Conservation (phyloP, 1,140 invertebrate genomes). For the Drosophila chauvacae region DNA sequence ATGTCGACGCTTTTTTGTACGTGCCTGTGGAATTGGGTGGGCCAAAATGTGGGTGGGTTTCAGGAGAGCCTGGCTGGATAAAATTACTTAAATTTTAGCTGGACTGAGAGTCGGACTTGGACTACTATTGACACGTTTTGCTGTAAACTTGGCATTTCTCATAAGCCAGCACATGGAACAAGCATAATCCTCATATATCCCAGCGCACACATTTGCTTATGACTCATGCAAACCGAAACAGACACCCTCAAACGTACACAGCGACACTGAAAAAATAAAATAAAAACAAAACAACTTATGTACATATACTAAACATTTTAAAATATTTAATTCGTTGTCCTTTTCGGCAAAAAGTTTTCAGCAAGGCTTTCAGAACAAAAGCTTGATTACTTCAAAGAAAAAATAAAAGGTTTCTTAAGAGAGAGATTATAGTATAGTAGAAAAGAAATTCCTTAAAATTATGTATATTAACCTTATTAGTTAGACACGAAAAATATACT, state of each 20-base stretch:
- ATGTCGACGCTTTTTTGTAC: constrained; percentile 68
- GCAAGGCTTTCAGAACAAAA: no score
- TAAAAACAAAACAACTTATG: neutral
- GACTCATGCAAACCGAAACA: constrained; percentile 47
- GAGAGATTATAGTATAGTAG: neutral
- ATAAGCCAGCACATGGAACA: constrained; percentile 74
- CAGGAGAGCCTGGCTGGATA: constrained; percentile 3
- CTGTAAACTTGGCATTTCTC: constrained; percentile 72
- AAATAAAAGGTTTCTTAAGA: neutral
- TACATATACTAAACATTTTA: neutral
- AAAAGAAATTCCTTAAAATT: neutral
- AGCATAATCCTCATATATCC: constrained; percentile 73
- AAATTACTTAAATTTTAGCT: constrained; percentile 70
- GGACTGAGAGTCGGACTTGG: constrained; percentile 45
- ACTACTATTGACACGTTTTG: constrained; percentile 78
- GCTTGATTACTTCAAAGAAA: no score
- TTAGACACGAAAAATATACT: neutral
- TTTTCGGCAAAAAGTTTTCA: neutral
- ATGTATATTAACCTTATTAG: neutral
- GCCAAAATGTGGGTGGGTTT: constrained; percentile 4
- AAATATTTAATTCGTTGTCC: no score
- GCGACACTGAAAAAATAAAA: neutral
- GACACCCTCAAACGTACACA: constrained; percentile 17
- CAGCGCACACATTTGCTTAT: constrained; percentile 77
- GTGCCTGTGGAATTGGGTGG: constrained; percentile 56